Percentiles rank a stretch among this genome's conserved stretches.
phyloP scores from a whole-genome alignment of 1,140 invertebrate species.

The Trissolcus basalis region DNA sequence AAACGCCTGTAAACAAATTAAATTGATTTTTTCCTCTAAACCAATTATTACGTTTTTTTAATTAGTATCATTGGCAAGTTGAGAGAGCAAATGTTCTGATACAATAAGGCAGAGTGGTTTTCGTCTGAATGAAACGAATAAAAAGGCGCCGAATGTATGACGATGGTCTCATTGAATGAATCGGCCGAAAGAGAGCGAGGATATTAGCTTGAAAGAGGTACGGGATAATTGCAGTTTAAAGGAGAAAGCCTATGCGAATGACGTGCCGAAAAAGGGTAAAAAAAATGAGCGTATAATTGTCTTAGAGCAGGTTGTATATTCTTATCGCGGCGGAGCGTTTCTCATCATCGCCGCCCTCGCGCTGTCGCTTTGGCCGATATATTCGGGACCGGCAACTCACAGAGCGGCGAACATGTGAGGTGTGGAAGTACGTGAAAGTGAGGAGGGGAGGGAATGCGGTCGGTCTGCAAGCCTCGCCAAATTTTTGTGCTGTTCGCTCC shows the following conservation, averaged over 20 bases:
- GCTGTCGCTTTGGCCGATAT: slow-evolving; percentile 49
- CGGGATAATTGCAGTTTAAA: slow-evolving; percentile 57
- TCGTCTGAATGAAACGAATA: background rate
- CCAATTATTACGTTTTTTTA: too few species aligned
- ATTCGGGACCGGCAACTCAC: slow-evolving; percentile 53
- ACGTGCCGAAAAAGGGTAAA: slow-evolving; percentile 32
- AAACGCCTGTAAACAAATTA: too few species aligned
- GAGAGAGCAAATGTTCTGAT: too few species aligned
- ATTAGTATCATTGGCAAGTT: too few species aligned
- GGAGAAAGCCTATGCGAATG: slow-evolving; percentile 54
- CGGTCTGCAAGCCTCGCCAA: slow-evolving; percentile 70
- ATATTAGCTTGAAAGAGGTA: slow-evolving; percentile 50
- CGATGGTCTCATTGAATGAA: slow-evolving; percentile 53
- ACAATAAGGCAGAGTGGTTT: slow-evolving; percentile 40
- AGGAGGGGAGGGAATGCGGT: slow-evolving; percentile 73
- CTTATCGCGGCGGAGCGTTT: slow-evolving; percentile 2
- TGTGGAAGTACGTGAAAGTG: slow-evolving; percentile 57
- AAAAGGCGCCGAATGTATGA: slow-evolving; percentile 35
- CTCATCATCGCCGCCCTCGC: slow-evolving; percentile 55
- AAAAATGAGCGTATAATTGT: slow-evolving; percentile 27
- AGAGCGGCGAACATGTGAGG: slow-evolving; percentile 55
- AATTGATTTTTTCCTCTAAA: too few species aligned
- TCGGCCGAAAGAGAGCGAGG: slow-evolving; percentile 45
- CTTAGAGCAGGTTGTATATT: background rate
- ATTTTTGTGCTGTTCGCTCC: slow-evolving; percentile 69